phyloP scores from a whole-genome alignment of 2,113 vertebrate genomes.

The Chamaetylas fuelleborni region DNA sequence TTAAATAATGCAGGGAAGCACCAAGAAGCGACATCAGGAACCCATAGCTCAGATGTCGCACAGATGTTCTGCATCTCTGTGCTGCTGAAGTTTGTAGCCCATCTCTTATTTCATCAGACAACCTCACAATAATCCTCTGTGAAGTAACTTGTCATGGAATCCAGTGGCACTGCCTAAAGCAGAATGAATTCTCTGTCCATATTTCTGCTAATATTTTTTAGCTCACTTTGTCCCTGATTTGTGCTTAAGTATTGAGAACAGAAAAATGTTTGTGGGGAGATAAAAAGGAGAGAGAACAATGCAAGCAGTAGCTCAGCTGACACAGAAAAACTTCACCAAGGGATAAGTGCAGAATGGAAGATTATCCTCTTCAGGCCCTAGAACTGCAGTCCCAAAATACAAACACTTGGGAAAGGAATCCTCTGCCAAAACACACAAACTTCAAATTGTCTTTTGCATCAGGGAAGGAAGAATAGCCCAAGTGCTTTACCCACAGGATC shows the following conservation, averaged over 20 bases:
- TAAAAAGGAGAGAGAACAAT: background rate
- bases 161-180: background rate
- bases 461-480: background rate
- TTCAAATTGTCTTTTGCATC: background rate
- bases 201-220: background rate
- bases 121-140: background rate
- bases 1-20: background rate
- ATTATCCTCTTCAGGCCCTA: background rate
- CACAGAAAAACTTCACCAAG: background rate
- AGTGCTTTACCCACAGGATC: background rate
- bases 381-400: background rate
- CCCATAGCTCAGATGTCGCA: background rate
- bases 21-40: background rate
- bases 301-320: background rate
- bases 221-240: background rate
- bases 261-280: background rate
- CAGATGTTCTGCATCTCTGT: background rate
- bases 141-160: background rate
- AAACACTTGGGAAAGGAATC: background rate
- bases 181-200: background rate
- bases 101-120: background rate
- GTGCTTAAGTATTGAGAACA: background rate
- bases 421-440: conserved; percentile 10
- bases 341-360: background rate
- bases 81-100: background rate